Conservation (phyloP, 2,888 invertebrate genomes). For the Andrena trimmerana region DNA sequence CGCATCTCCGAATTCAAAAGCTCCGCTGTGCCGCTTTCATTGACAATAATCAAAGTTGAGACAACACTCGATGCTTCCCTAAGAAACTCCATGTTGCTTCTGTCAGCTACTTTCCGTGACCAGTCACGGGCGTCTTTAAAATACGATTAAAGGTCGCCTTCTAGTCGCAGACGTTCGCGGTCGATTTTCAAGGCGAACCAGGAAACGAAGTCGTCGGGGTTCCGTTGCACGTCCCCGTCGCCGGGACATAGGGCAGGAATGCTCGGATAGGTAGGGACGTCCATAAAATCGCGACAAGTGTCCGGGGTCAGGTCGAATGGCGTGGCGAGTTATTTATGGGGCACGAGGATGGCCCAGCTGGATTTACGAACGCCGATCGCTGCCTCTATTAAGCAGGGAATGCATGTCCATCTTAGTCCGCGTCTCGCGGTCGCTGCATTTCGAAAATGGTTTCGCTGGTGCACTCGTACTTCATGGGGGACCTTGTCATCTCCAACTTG, state of each 20-base stretch:
- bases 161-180: background rate
- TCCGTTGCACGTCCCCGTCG: background rate
- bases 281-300: constrained; percentile 55
- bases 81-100: too few relatives aligned
- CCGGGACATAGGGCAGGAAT: background rate
- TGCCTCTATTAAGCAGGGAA: constrained; percentile 55
- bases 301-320: constrained; percentile 43
- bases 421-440: constrained; percentile 32
- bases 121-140: background rate
- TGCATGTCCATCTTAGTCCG: constrained; percentile 51
- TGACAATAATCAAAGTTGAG: too few relatives aligned
- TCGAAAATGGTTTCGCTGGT: constrained; percentile 44
- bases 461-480: constrained; percentile 7
- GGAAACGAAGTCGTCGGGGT: background rate
- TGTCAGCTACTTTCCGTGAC: background rate
- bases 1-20: too few relatives aligned
- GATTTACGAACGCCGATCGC: constrained; percentile 66
- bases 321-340: constrained; percentile 69
- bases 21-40: too few relatives aligned
- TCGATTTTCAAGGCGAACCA: background rate
- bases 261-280: background rate
- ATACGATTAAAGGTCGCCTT: background rate
- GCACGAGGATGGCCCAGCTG: constrained; percentile 43
- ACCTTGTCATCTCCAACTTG: background rate
- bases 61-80: too few relatives aligned